These are phyloP conservation scores for Tinea trinotella DNA, from an alignment of 2,888 invertebrate species.

Conservation along the genomic window DNA sequence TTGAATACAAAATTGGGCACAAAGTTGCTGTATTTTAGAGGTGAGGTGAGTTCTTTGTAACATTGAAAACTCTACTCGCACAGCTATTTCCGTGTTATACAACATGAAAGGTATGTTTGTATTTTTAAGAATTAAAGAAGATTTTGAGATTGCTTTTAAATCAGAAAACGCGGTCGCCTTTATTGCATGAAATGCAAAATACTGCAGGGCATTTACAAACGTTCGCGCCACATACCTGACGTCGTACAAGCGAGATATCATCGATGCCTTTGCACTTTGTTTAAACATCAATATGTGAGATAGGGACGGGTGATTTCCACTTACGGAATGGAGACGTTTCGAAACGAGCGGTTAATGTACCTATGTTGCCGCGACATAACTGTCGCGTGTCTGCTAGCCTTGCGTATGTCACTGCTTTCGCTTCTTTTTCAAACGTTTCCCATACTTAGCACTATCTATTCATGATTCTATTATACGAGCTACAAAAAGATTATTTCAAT, in stretches of 20 bases:
- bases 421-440: conserved; percentile 1
- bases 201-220: conserved; percentile 28
- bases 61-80: not conserved
- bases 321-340: conserved; percentile 35
- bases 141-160: conserved; percentile 25
- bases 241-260: conserved; percentile 29
- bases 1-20: conserved; percentile 35
- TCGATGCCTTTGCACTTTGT: conserved; percentile 26
- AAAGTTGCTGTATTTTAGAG: not conserved
- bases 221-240: conserved; percentile 27
- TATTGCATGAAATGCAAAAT: conserved; percentile 23
- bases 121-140: not conserved
- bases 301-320: conserved; percentile 26
- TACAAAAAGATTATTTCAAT: too few relatives aligned
- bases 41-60: not conserved
- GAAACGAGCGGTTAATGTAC: conserved; percentile 35
- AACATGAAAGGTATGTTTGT: not conserved
- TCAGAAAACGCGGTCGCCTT: conserved; percentile 28
- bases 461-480: too few relatives aligned
- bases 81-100: conserved; percentile 1
- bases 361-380: conserved; percentile 28
- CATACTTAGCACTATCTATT: too few relatives aligned
- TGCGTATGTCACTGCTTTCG: conserved; percentile 20
- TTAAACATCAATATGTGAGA: conserved; percentile 29
- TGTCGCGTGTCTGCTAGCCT: conserved; percentile 22